phyloP scores from a whole-genome alignment of 2,797 vertebrate genomes.

The Falco novaeseelandiae region DNA sequence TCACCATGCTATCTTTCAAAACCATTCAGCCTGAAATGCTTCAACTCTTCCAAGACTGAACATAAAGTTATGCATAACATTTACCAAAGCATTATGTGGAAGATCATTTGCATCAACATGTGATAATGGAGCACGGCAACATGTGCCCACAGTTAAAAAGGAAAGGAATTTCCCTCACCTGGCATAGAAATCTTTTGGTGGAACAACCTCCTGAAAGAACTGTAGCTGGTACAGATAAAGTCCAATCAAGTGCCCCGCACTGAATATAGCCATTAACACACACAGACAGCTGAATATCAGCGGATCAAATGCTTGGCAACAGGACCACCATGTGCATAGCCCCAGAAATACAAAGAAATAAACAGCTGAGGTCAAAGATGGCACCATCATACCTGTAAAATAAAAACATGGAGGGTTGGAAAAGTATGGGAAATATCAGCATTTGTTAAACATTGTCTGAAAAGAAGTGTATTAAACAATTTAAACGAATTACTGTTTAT shows the following conservation, averaged over 20 bases:
- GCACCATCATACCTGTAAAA: slow-evolving; percentile 91
- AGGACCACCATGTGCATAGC: slow-evolving; percentile 99
- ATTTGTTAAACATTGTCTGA: not conserved
- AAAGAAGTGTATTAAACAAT: not conserved
- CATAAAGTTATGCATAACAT: not conserved
- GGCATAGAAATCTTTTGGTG: slow-evolving; percentile 84
- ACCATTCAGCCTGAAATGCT: not conserved
- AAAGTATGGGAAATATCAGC: not conserved
- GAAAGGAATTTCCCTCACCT: slow-evolving; percentile 80
- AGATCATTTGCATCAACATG: not conserved
- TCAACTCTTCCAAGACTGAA: not conserved
- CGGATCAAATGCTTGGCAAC: slow-evolving; percentile 90
- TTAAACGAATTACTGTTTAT: not conserved
- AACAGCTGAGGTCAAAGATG: slow-evolving; percentile 92
- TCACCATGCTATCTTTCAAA: not conserved
- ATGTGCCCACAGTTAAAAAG: not conserved
- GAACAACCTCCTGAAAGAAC: slow-evolving; percentile 93
- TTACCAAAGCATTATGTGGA: not conserved
- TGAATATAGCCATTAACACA: slow-evolving; percentile 97
- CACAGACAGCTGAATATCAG: slow-evolving; percentile 98
- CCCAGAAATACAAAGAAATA: slow-evolving; percentile 97
- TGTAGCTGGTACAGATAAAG: slow-evolving; percentile 98
- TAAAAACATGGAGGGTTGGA: not conserved
- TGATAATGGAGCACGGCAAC: not conserved
- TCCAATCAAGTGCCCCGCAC: slow-evolving; percentile 91